Base-by-base conservation (phyloP, 2,888 invertebrate species). In the Harpalus rufipes region DNA sequence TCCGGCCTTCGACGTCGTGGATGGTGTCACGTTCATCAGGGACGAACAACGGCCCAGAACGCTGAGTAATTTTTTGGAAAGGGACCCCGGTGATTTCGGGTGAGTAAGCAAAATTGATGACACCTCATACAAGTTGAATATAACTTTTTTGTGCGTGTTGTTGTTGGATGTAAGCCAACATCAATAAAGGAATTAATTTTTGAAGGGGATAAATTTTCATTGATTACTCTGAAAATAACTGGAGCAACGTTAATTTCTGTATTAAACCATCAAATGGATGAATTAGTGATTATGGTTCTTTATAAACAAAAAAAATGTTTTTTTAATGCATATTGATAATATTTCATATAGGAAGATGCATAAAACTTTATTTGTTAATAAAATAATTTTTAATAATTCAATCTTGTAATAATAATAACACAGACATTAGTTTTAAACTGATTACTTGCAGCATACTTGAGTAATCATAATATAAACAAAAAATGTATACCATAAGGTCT, bases 61-160 rank as follows among this genome's bases (percentile, higher is more conserved):
- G 85, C 92, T 94, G 85, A 92, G 94, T 78, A 94, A 94, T 89
- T 93, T 95, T 86, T 91, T 95, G 86, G 95, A 96, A 88, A 94
- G 94, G 86, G 95, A 96, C 91, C 96, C 96, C 0, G 93, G 94
- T 89, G 95, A 95, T 91, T 94, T 95, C 86, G 93, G 95, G 93
- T 95, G 93, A 89, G 89, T 89, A 83, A 39, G 32, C 44, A 74
- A 74, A 74, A 74, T 74, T 44, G 44, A 74, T 74, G 72, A 74
- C 41, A 74, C 72, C 72, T 74, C 10, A 8, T n/a, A 68, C 68
- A 44, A 8, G 16, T n/a, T 14, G 44, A 44, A 18, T 16, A 51
- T 44, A 18, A 3, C 16, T 74, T 44, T 74, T 44, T 12, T 68
- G 0, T 89, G 90, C 6, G 88, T 89, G 51, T 88, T n/a, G 8